Base-by-base conservation (phyloP, 2,888 invertebrate species). In the Panopea generosa region DNA sequence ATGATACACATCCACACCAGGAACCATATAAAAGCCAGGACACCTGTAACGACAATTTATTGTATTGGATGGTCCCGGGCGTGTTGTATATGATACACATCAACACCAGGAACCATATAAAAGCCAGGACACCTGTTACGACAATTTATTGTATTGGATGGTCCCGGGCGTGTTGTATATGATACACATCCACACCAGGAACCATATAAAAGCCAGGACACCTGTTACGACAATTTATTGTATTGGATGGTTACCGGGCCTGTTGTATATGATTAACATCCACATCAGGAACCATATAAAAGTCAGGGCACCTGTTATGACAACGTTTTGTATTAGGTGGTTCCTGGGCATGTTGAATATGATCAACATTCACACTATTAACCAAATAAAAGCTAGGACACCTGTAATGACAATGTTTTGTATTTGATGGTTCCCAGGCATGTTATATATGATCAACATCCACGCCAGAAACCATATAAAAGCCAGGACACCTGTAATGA, bases 171-270 rank as follows among this genome's bases (percentile, higher is more conserved):
- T n/a, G n/a, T n/a, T n/a, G n/a, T n/a, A n/a, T n/a, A n/a, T n/a
- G n/a, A n/a, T n/a, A n/a, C n/a, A n/a, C n/a, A n/a, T n/a, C n/a
- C n/a, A n/a, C n/a, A n/a, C n/a, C n/a, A n/a, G n/a, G n/a, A n/a
- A n/a, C n/a, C n/a, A n/a, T n/a, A n/a, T n/a, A n/a, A n/a, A n/a
- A n/a, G n/a, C n/a, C n/a, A n/a, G n/a, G n/a, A n/a, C n/a, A n/a
- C n/a, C n/a, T n/a, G n/a, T n/a, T n/a, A n/a, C n/a, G n/a, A n/a
- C n/a, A n/a, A n/a, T n/a, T n/a, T n/a, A n/a, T n/a, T n/a, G n/a
- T n/a, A n/a, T 89, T 0, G 94, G 94, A 90, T 95, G 95, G 9
- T 90, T 89, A 9, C 93, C 93, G 0, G 95, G 94, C 18, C 91
- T 93, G 73, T 94, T 94, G 78, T 93, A 94, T 27, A 94, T 92